A percentile compares a stretch with the other conserved stretches of the same genome.
Conservation (phyloP, 1,140 invertebrate species). For the Halesus radiatus region DNA sequence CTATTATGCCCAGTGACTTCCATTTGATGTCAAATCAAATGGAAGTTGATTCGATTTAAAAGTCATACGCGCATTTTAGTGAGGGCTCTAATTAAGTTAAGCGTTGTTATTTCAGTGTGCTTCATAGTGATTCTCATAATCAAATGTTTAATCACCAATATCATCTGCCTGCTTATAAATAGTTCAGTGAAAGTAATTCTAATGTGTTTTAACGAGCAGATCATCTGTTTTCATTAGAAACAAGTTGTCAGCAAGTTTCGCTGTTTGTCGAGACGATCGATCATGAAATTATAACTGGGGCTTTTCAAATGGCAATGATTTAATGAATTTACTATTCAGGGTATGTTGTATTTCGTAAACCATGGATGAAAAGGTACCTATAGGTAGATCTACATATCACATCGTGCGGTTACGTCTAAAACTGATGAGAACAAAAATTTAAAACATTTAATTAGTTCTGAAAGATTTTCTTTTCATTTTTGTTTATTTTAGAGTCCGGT, state of each 20-base stretch:
- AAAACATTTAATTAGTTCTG: no score
- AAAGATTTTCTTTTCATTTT: no score
- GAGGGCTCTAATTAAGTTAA: constrained; percentile 44
- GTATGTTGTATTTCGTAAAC: no score
- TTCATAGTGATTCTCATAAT: constrained; percentile 47
- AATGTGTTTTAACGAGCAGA: background rate
- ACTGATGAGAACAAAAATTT: no score
- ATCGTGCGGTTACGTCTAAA: no score
- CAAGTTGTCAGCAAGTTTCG: background rate
- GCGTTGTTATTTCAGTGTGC: constrained; percentile 36
- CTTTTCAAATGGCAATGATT: no score
- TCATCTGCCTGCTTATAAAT: background rate
- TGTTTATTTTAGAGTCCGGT: no score
- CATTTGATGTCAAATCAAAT: constrained; percentile 52
- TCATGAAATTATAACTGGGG: no score
- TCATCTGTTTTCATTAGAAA: background rate
- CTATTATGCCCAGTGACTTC: constrained; percentile 50
- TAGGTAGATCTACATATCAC: no score
- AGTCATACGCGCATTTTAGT: constrained; percentile 50
- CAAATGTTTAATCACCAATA: constrained; percentile 52
- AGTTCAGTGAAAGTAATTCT: constrained; percentile 1
- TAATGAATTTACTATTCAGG: no score
- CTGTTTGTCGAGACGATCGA: background rate
- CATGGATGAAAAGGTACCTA: no score
- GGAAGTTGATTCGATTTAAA: constrained; percentile 56